Evolutionary conservation across 2,797 vertebrate genomes (phyloP).

Genomic region (Macropodus opercularis): DNA sequence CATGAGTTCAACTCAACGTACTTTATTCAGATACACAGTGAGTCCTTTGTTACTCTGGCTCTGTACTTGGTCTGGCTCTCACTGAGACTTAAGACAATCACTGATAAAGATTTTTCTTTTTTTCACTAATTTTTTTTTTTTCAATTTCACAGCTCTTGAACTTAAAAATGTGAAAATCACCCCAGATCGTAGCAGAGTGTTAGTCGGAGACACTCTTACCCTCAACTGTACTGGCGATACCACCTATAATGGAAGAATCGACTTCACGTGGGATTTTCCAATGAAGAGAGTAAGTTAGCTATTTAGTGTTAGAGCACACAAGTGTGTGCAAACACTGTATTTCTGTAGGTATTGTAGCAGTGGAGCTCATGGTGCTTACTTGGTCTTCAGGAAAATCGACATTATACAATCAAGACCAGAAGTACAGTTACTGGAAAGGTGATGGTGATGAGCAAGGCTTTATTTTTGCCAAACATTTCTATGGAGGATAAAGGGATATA

Average conservation of each 20-base stretch:
- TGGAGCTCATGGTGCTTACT: conserved; percentile 7
- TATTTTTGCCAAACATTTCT: conserved; percentile 82
- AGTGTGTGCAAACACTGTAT: neutral
- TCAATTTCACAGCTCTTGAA: conserved; percentile 49
- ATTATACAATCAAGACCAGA: accelerated
- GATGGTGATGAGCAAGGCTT: conserved; percentile 57
- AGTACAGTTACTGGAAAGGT: accelerated
- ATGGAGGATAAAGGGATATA: conserved; percentile 83
- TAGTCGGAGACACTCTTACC: conserved; percentile 83
- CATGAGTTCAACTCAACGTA: conserved; percentile 62
- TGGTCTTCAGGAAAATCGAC: conserved; percentile 66
- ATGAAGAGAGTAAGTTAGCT: conserved; percentile 75
- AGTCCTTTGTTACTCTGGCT: conserved; percentile 64
- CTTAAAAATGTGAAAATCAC: conserved; percentile 71
- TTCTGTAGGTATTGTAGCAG: neutral
- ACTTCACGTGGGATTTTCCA: conserved; percentile 82
- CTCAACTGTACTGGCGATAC: conserved; percentile 85
- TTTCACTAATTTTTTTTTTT: conserved; percentile 9
- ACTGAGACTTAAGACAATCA: neutral
- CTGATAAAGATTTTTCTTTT: neutral
- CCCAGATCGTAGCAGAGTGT: conserved; percentile 55
- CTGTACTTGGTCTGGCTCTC: too few relatives aligned
- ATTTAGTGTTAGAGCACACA: too few relatives aligned
- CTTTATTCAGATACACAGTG: conserved; percentile 77
- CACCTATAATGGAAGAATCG: conserved; percentile 77